A percentile compares a stretch with the other conserved stretches of the same genome.
These are phyloP conservation scores for Malacosoma neustria DNA, from an alignment of 2,888 invertebrate species.

Conservation along the genomic window DNA sequence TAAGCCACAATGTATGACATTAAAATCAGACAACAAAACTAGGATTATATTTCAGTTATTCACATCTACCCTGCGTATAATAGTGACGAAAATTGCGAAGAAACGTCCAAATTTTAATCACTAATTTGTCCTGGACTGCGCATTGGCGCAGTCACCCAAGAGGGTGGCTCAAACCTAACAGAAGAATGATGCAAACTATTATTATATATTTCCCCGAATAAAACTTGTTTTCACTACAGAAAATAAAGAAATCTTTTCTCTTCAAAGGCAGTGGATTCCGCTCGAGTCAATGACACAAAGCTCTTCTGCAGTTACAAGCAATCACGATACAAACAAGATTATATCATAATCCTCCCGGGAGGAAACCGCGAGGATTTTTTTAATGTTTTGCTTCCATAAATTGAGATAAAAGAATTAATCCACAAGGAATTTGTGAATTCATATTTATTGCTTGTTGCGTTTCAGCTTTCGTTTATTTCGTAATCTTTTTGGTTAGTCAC, in stretches of 20 bases:
- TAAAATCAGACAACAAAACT: too few species aligned
- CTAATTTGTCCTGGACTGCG: too few species aligned
- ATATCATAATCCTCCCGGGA: conserved; percentile 7
- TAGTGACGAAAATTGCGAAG: too few species aligned
- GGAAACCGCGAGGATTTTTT: conserved; percentile 2
- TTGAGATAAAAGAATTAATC: conserved; percentile 23
- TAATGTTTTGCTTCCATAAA: conserved; percentile 10
- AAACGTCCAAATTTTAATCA: too few species aligned
- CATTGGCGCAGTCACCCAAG: too few species aligned
- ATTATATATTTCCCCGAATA: conserved; percentile 4
- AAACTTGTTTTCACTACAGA: too few species aligned
- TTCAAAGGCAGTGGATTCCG: background rate
- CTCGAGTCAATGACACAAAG: background rate
- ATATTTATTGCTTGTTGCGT: conserved; percentile 17
- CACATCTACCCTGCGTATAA: too few species aligned
- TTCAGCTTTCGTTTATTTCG: conserved; percentile 5
- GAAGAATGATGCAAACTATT: too few species aligned
- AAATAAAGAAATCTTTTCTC: background rate
- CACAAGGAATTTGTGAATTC: conserved; percentile 20
- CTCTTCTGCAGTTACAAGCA: conserved; percentile 3
- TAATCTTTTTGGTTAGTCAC: conserved; percentile 19
- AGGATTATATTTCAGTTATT: too few species aligned
- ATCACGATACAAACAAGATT: conserved; percentile 10
- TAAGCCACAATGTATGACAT: too few species aligned
- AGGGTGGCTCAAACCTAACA: too few species aligned